phyloP scores from a whole-genome alignment of 92 coral and sea anemone genomes.

The Epizoanthus illoricatus region DNA sequence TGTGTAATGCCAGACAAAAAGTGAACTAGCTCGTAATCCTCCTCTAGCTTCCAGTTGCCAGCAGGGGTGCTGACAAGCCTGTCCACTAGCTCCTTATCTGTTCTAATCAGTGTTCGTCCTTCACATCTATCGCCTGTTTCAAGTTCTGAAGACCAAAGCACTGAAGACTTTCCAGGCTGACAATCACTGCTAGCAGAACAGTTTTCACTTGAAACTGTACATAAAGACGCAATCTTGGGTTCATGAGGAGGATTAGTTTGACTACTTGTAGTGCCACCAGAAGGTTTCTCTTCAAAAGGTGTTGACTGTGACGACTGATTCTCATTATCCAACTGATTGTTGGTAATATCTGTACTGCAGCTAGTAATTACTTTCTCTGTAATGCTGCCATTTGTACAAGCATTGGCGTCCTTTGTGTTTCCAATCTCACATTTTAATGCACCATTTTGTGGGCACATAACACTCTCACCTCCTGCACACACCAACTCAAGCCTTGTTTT shows the following conservation, averaged over 20 bases:
- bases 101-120: slow-evolving; percentile 45
- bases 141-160: not conserved
- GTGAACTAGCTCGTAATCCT: slow-evolving; percentile 77
- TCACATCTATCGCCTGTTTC: slow-evolving; percentile 11
- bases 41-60: slow-evolving; percentile 71
- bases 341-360: not conserved
- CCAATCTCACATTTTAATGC: not conserved
- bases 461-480: not conserved
- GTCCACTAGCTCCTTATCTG: slow-evolving; percentile 64
- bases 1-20: slow-evolving; percentile 71
- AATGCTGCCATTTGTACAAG: slow-evolving; percentile 5
- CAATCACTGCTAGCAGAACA: not conserved
- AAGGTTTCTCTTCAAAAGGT: slow-evolving; percentile 16
- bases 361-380: not conserved
- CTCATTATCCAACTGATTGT: not conserved
- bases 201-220: not conserved
- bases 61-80: slow-evolving; percentile 55
- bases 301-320: not conserved
- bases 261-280: not conserved
- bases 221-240: not conserved
- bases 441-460: not conserved
- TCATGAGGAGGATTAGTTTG: not conserved
- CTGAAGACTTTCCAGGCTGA: not conserved
- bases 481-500: not conserved
- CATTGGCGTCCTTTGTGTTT: not conserved